These are phyloP conservation scores for Gymnogyps californianus DNA, from an alignment of 2,113 vertebrate genomes.

Conservation along the genomic window DNA sequence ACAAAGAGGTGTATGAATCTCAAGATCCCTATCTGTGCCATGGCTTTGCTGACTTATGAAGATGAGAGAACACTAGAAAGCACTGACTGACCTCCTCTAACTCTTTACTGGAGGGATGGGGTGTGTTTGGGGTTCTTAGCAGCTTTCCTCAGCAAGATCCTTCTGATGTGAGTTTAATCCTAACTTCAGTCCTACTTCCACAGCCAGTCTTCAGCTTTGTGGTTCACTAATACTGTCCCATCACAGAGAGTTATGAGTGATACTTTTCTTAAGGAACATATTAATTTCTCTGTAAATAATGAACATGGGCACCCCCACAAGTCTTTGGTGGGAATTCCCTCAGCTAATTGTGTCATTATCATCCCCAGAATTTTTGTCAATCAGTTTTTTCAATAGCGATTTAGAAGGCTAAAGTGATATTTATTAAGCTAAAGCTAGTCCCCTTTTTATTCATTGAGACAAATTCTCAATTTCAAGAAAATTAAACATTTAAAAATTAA, in stretches of 20 bases:
- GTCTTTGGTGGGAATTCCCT: not conserved
- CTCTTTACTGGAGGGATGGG: not conserved
- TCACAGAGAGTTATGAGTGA: not conserved
- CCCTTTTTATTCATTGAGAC: not conserved
- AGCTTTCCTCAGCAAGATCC: not conserved
- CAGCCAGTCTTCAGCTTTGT: not conserved
- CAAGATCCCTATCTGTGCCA: not conserved
- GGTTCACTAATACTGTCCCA: not conserved
- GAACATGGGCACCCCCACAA: not conserved
- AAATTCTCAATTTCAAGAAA: not conserved
- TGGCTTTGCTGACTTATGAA: not conserved
- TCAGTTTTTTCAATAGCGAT: not conserved
- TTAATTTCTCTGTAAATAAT: not conserved
- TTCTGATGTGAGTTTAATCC: not conserved
- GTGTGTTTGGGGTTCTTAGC: not conserved
- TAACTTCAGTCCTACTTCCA: not conserved
- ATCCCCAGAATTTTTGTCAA: not conserved
- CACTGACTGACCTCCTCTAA: not conserved
- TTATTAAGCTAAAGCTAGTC: not conserved
- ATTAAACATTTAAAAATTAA: not conserved
- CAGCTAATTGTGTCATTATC: not conserved
- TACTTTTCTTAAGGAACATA: not conserved
- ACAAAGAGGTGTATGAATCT: not conserved
- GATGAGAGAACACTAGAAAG: not conserved
- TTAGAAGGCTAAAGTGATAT: not conserved